These are phyloP conservation scores for Xestoiulus laeticollis DNA, from an alignment of 2,888 invertebrate species.

Conservation along the genomic window DNA sequence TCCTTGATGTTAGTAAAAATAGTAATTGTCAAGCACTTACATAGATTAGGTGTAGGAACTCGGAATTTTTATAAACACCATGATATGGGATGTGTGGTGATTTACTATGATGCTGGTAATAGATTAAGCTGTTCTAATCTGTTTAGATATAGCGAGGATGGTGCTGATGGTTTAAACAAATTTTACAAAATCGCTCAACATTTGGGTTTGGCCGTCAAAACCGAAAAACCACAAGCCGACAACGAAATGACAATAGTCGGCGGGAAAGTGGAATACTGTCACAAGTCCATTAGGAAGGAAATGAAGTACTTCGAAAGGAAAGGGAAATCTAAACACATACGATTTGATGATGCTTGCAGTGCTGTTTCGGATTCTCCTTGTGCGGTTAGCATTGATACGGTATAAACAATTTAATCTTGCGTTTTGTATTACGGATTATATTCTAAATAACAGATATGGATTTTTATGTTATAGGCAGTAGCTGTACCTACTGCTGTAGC, in stretches of 20 bases:
- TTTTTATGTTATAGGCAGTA: neutral
- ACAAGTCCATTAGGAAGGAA: neutral
- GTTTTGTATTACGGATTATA: neutral
- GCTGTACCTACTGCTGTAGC: neutral
- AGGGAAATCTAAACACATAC: constrained; percentile 23
- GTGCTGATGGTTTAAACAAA: constrained; percentile 28
- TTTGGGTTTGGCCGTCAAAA: constrained; percentile 1
- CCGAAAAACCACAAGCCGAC: neutral
- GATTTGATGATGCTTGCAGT: constrained; percentile 41
- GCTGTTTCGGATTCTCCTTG: neutral
- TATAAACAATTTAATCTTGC: neutral
- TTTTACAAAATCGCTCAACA: neutral
- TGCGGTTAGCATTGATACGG: neutral
- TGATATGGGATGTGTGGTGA: too few species aligned
- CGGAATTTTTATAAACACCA: too few species aligned
- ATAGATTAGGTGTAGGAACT: too few species aligned
- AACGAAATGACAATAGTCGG: neutral
- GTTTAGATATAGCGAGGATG: neutral
- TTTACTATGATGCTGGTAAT: neutral
- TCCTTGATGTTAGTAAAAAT: too few species aligned
- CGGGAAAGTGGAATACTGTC: constrained; percentile 14
- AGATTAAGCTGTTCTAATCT: neutral
- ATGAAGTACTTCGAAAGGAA: neutral
- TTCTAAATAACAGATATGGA: neutral
- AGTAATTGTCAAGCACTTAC: too few species aligned